Percentiles rank a stretch among this genome's conserved stretches.
Conservation (phyloP, 2,888 invertebrate genomes). For the Melieria omissa region DNA sequence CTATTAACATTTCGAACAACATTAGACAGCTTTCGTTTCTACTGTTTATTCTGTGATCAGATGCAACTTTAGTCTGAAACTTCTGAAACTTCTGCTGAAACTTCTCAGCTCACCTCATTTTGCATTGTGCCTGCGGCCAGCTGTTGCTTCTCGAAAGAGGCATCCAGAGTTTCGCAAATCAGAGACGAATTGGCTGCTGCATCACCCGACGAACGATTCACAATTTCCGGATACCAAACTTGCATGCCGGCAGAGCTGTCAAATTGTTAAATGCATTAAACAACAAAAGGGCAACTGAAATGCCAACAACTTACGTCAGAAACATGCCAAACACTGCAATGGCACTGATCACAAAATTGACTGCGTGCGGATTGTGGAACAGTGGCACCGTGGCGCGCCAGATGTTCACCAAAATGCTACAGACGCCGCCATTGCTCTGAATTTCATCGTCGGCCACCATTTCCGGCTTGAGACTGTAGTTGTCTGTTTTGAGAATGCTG, state of each 20-base stretch:
- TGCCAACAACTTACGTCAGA: constrained; percentile 49
- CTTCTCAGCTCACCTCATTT: constrained; percentile 8
- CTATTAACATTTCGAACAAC: no score
- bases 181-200: constrained; percentile 43
- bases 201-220: constrained; percentile 55
- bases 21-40: no score
- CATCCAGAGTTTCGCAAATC: constrained; percentile 54
- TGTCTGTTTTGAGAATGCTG: constrained; percentile 45
- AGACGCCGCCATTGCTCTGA: constrained; percentile 43
- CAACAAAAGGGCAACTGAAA: not conserved
- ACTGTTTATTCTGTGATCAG: not conserved
- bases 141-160: constrained; percentile 43
- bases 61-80: not conserved
- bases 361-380: constrained; percentile 58
- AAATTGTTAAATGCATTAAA: not conserved
- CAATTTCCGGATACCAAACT: constrained; percentile 65
- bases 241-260: constrained; percentile 62
- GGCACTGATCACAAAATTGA: constrained; percentile 52
- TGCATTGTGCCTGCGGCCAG: constrained; percentile 20
- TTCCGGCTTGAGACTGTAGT: constrained; percentile 50
- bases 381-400: constrained; percentile 55
- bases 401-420: constrained; percentile 50
- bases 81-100: not conserved
- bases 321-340: constrained; percentile 55
- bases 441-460: constrained; percentile 47